phyloP scores from a whole-genome alignment of 2,113 vertebrate genomes.

The Salminus brasiliensis region DNA sequence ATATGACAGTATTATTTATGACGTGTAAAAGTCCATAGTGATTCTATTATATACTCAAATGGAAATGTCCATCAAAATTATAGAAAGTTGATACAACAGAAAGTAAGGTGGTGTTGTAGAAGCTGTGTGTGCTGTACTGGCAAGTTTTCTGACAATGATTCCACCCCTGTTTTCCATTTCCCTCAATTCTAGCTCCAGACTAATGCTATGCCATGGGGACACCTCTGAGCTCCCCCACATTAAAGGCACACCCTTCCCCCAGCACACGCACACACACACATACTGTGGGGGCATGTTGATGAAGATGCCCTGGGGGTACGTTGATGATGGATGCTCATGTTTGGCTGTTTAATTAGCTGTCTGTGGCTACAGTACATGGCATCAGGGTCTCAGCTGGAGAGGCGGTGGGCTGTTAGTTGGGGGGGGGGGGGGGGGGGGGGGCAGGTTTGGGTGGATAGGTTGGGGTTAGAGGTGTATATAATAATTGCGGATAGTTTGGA shows the following conservation, averaged over 20 bases:
- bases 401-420: too few species aligned
- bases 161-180: not conserved
- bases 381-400: conserved; percentile 34
- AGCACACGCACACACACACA: conserved; percentile 13
- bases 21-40: too few species aligned
- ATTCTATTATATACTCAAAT: too few species aligned
- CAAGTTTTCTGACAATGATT: conserved; percentile 1
- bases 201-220: not conserved
- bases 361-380: conserved; percentile 35
- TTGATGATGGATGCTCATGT: conserved; percentile 50
- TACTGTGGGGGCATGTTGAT: conserved; percentile 16
- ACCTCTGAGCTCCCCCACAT: conserved; percentile 20
- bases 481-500: not conserved
- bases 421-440: not conserved
- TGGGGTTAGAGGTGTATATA: not conserved
- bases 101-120: not conserved
- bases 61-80: too few species aligned
- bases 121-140: not conserved
- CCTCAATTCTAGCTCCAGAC: not conserved
- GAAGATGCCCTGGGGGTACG: conserved; percentile 43
- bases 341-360: conserved; percentile 52
- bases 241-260: conserved; percentile 18
- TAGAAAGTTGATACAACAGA: too few species aligned
- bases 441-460: not conserved
- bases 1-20: too few species aligned